These are phyloP conservation scores for Charaxes varanes DNA, from an alignment of 1,140 invertebrate genomes.

Conservation along the genomic window DNA sequence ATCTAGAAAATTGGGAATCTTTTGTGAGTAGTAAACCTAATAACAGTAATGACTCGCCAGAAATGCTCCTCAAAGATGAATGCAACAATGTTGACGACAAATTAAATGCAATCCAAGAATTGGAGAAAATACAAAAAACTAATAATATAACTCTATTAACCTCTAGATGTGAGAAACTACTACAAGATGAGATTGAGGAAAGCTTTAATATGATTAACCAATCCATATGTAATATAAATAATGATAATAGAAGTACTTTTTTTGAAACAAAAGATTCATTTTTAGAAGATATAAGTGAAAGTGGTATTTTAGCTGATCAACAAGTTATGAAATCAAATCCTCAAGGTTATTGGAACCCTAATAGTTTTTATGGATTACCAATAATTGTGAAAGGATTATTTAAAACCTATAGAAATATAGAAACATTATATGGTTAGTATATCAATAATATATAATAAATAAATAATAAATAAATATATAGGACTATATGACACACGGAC, in stretches of 20 bases:
- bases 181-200: slow-evolving; percentile 38
- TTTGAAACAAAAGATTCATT: slow-evolving; percentile 60
- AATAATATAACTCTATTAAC: slow-evolving; percentile 16
- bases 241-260: slow-evolving; percentile 28
- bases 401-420: slow-evolving; percentile 49
- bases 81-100: slow-evolving; percentile 32
- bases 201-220: slow-evolving; percentile 49
- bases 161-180: slow-evolving; percentile 25
- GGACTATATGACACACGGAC: too few species aligned
- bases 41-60: slow-evolving; percentile 18
- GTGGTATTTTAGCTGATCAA: slow-evolving; percentile 27
- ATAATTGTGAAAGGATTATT: slow-evolving; percentile 6
- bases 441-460: too few species aligned
- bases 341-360: slow-evolving; percentile 26
- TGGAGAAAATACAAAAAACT: slow-evolving; percentile 22
- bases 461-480: too few species aligned
- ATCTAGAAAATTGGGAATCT: slow-evolving; percentile 37
- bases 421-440: slow-evolving; percentile 62
- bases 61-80: slow-evolving; percentile 24
- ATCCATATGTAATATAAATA: slow-evolving; percentile 38
- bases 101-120: slow-evolving; percentile 36
- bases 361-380: too few species aligned
- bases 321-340: slow-evolving; percentile 14
- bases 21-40: slow-evolving; percentile 26
- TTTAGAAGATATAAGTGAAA: slow-evolving; percentile 48